These are phyloP conservation scores for Ochlodes sylvanus DNA, from an alignment of 2,888 invertebrate genomes.

Conservation along the genomic window DNA sequence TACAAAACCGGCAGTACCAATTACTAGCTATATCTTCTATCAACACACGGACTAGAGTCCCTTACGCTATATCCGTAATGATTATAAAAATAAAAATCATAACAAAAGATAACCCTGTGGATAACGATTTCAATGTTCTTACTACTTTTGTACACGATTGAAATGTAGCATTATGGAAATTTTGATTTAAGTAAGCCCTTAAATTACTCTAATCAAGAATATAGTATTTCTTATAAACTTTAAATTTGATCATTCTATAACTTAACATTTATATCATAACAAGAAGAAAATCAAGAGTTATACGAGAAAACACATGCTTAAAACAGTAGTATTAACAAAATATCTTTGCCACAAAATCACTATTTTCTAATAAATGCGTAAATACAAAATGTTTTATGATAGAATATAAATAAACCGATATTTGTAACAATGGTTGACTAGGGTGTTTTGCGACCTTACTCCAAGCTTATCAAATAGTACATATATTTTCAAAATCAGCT, in stretches of 20 bases:
- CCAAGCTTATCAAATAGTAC: constrained; percentile 6
- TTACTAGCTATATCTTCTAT: neutral
- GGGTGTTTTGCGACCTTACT: constrained; percentile 21
- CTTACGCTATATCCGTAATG: constrained; percentile 15
- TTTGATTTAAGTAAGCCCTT: too few species aligned
- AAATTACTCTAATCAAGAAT: neutral
- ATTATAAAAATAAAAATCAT: constrained; percentile 16
- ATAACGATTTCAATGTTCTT: constrained; percentile 1
- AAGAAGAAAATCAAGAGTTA: neutral
- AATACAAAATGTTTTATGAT: constrained; percentile 14
- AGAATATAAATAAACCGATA: constrained; percentile 2
- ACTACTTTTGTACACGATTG: neutral
- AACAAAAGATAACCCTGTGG: constrained; percentile 23
- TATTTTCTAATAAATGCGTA: constrained; percentile 42
- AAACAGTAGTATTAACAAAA: neutral
- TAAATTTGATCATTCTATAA: neutral
- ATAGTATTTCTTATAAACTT: constrained; percentile 2
- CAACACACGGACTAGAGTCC: constrained; percentile 22
- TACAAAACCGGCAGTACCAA: constrained; percentile 31
- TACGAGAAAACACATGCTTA: neutral
- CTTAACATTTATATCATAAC: neutral
- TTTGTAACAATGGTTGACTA: constrained; percentile 48
- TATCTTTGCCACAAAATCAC: constrained; percentile 7
- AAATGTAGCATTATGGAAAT: neutral
- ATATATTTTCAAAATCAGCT: constrained; percentile 11